Conservation (phyloP, 2,888 invertebrate species). For the Eumerus sabulonum region DNA sequence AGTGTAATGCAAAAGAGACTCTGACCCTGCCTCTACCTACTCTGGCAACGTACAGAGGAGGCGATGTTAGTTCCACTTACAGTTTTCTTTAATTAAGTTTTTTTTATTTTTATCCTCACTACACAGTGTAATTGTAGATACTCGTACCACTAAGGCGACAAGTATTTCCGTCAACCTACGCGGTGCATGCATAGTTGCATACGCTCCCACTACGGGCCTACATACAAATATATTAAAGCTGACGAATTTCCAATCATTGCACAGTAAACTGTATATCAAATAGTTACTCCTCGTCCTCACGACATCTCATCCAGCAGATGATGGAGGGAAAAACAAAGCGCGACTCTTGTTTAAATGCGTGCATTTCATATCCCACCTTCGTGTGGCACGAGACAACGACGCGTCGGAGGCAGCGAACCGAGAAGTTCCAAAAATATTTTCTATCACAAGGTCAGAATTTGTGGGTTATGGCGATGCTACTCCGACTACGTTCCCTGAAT, state of each 20-base stretch:
- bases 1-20: slow-evolving; percentile 25
- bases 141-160: slow-evolving; percentile 53
- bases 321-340: not conserved
- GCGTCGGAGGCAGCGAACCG: not conserved
- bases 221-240: slow-evolving; percentile 7
- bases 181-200: not conserved
- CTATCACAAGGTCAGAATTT: slow-evolving; percentile 57
- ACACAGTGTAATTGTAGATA: slow-evolving; percentile 42
- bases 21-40: slow-evolving; percentile 35
- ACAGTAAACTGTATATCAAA: slow-evolving; percentile 23
- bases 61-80: slow-evolving; percentile 60
- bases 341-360: not conserved
- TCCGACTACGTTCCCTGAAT: not conserved
- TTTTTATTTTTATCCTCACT: slow-evolving; percentile 60
- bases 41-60: slow-evolving; percentile 9
- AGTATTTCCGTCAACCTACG: slow-evolving; percentile 61
- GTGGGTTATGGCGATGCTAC: slow-evolving; percentile 40
- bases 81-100: slow-evolving; percentile 64
- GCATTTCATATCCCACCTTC: slow-evolving; percentile 24
- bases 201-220: slow-evolving; percentile 3
- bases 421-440: slow-evolving; percentile 46
- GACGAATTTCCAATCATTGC: not conserved
- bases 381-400: slow-evolving; percentile 2
- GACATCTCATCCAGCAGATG: slow-evolving; percentile 22
- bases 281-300: no score